phyloP scores from a whole-genome alignment of 2,113 vertebrate species.

The Pedionomus torquatus region DNA sequence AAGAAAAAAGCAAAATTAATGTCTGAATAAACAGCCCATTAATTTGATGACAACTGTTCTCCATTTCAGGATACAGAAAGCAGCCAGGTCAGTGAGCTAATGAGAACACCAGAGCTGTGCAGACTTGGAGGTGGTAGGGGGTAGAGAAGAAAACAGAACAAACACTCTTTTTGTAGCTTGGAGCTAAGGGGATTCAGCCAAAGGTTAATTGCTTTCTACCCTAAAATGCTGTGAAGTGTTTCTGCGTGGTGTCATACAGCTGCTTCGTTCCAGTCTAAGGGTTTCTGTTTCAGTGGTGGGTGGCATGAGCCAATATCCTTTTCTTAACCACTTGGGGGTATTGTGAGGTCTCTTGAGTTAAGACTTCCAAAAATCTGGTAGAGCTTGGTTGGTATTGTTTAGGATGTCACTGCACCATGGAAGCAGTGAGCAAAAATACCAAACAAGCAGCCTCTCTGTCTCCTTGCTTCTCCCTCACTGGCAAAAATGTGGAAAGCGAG shows the following conservation, averaged over 20 bases:
- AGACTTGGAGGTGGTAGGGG: neutral
- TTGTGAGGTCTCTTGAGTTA: conserved; percentile 14
- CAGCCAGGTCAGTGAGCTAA: conserved; percentile 36
- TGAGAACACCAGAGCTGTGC: conserved; percentile 61
- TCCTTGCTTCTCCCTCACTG: neutral
- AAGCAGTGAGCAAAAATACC: neutral
- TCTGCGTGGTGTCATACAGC: conserved; percentile 63
- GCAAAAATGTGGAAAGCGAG: neutral
- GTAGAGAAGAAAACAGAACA: conserved; percentile 58
- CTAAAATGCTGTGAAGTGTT: conserved; percentile 65
- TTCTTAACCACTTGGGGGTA: neutral
- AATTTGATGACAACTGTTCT: conserved; percentile 19
- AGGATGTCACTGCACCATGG: neutral
- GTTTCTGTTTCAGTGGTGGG: conserved; percentile 62
- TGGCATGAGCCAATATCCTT: conserved; percentile 49
- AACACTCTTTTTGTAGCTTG: conserved; percentile 54
- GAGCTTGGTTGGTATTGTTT: neutral
- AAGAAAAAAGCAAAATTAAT: neutral
- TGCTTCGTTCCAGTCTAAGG: conserved; percentile 47
- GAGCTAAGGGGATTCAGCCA: conserved; percentile 68
- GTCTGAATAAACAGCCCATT: conserved; percentile 24
- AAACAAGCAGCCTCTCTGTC: neutral
- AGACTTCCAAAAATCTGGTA: neutral
- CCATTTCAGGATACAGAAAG: neutral
- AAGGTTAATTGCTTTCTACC: conserved; percentile 70